phyloP scores from a whole-genome alignment of 2,797 vertebrate genomes.

The Margarornis squamiger region DNA sequence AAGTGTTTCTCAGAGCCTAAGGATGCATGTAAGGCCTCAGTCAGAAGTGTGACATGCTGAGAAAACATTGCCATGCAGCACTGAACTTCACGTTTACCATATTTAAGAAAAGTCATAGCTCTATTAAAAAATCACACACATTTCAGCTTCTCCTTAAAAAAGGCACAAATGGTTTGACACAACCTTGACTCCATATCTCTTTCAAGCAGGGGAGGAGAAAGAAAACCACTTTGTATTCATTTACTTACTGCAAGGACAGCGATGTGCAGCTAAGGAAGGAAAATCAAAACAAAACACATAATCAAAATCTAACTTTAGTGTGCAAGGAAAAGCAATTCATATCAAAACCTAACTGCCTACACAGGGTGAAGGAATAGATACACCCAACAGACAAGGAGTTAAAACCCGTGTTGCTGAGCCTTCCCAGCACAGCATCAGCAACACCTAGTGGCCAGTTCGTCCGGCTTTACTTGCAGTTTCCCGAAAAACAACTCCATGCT shows the following conservation, averaged over 20 bases:
- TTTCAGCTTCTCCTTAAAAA: background rate
- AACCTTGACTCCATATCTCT: background rate
- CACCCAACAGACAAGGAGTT: background rate
- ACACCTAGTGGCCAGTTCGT: conserved; percentile 68
- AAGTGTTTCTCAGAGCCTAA: background rate
- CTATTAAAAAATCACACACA: background rate
- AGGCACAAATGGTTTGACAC: background rate
- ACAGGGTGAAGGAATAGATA: background rate
- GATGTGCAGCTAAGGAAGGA: conserved; percentile 80
- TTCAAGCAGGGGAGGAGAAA: background rate
- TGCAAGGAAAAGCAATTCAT: conserved; percentile 18
- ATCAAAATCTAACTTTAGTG: conserved; percentile 11
- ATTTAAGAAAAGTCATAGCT: background rate
- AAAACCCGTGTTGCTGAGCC: background rate
- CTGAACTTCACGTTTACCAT: background rate
- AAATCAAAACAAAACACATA: background rate
- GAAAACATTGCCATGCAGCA: background rate
- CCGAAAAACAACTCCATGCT: background rate
- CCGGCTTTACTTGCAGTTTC: background rate
- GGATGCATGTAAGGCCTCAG: background rate
- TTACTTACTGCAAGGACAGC: conserved; percentile 89
- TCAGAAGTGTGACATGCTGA: background rate
- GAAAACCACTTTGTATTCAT: background rate
- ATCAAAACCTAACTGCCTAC: background rate
- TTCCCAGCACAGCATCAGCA: conserved; percentile 59